Evolutionary conservation across 2,113 vertebrate genomes (phyloP).

Genomic region (Falcunculus frontatus): DNA sequence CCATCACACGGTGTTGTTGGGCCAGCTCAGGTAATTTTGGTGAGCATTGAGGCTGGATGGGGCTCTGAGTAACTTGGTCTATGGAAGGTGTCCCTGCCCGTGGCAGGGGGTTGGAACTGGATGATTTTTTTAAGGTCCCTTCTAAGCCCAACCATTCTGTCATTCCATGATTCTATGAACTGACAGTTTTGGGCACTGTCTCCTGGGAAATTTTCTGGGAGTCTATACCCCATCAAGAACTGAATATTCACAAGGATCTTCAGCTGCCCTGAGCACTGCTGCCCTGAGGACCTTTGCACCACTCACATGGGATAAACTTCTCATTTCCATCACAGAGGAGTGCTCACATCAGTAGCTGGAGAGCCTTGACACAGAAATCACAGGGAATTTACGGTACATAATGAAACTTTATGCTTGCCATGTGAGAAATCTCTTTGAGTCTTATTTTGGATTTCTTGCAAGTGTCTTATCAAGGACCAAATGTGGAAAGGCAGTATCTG

Average conservation of each 20-base stretch:
- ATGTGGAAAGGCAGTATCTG: background rate
- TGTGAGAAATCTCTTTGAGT: background rate
- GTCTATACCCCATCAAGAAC: background rate
- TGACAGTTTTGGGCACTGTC: background rate
- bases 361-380: background rate
- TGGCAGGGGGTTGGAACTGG: background rate
- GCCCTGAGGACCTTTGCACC: background rate
- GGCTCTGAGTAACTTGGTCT: background rate
- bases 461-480: background rate
- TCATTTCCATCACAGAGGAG: background rate
- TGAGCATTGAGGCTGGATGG: background rate
- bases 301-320: background rate
- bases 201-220: background rate
- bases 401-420: background rate
- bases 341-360: background rate
- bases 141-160: background rate
- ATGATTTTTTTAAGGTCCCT: background rate
- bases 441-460: background rate
- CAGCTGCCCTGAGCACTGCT: background rate
- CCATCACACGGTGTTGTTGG: fast-evolving
- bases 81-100: background rate
- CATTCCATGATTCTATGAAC: background rate
- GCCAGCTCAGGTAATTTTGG: background rate
- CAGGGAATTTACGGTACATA: background rate
- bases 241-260: background rate